Conservation (phyloP, 2,113 vertebrate genomes). For the Mustela lutreola region DNA sequence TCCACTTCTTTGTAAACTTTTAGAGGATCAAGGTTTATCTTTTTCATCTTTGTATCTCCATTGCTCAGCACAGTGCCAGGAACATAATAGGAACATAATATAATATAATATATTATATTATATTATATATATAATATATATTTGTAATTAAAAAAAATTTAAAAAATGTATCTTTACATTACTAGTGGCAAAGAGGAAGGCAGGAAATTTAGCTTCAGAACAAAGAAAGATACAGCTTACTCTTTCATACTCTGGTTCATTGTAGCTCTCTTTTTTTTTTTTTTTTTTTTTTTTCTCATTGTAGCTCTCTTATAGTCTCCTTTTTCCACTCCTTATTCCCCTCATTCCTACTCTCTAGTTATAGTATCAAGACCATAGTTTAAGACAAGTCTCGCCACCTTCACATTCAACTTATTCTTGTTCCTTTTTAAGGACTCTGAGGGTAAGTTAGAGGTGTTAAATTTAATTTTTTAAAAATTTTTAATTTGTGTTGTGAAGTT, state of each 20-base stretch:
- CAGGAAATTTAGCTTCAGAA: neutral
- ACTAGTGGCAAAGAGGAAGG: neutral
- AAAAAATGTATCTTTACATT: neutral
- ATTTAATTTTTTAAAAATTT: neutral
- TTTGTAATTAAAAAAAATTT: no score
- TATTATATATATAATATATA: neutral
- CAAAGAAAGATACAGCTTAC: neutral
- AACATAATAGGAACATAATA: neutral
- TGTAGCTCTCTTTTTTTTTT: neutral
- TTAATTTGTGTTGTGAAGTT: slow-evolving; percentile 1
- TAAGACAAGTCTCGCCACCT: neutral
- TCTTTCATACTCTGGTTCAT: slow-evolving; percentile 39
- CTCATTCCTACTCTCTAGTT: neutral
- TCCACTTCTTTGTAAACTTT: neutral
- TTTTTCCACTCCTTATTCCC: neutral
- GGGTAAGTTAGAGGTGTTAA: neutral
- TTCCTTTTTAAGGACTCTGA: slow-evolving; percentile 27
- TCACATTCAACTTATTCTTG: neutral
- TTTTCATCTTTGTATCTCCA: neutral
- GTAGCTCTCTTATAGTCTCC: neutral
- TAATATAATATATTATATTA: no score
- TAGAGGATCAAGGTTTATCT: neutral
- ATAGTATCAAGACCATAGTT: neutral
- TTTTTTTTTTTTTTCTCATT: no score
- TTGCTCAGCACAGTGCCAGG: neutral